Percentiles rank a stretch among this genome's conserved stretches.
Conservation (phyloP, 1,140 invertebrate species). For the Lerema accius region DNA sequence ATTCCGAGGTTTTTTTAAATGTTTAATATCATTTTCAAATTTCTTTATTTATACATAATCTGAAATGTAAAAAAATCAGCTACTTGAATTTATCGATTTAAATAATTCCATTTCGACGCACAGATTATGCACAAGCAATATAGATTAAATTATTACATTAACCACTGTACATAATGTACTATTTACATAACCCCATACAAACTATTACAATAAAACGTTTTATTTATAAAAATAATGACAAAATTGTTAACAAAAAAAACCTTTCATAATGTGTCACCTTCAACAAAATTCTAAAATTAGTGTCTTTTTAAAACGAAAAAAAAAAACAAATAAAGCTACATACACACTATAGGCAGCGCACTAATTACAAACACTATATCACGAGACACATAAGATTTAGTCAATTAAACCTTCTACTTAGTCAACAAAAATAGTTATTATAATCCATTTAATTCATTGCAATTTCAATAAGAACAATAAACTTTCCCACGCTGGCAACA, state of each 20-base stretch:
- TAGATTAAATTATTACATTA: background rate
- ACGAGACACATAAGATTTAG: constrained; percentile 3
- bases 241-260: background rate
- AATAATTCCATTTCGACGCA: background rate
- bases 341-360: too few relatives aligned
- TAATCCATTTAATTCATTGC: constrained; percentile 2
- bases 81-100: background rate
- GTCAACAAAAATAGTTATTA: constrained; percentile 4
- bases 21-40: too few relatives aligned
- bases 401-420: constrained; percentile 2
- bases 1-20: too few relatives aligned
- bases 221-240: too few relatives aligned
- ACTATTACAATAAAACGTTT: too few relatives aligned
- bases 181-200: background rate
- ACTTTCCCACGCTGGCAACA: constrained; percentile 2
- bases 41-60: too few relatives aligned
- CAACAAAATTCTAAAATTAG: background rate
- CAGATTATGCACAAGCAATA: background rate
- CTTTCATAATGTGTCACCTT: background rate
- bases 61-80: too few relatives aligned
- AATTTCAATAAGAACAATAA: constrained; percentile 8
- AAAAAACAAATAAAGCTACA: background rate
- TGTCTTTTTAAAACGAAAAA: background rate
- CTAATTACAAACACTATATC: too few relatives aligned
- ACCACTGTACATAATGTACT: background rate